These are phyloP conservation scores for Neoseiulus cucumeris DNA, from an alignment of 1,140 invertebrate species.

Conservation along the genomic window DNA sequence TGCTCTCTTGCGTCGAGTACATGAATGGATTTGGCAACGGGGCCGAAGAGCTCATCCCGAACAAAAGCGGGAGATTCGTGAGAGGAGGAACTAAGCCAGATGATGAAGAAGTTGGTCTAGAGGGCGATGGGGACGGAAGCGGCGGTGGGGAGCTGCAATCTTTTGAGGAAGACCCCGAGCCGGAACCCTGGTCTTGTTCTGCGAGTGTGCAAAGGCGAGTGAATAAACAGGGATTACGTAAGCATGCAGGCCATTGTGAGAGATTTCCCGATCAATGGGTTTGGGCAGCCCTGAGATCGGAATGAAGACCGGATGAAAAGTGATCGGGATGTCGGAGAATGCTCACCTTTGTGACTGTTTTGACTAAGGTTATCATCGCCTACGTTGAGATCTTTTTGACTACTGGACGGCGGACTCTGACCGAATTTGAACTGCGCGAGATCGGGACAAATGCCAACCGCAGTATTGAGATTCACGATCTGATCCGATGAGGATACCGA, in stretches of 20 bases:
- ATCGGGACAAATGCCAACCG: neutral
- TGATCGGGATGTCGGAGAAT: too few relatives aligned
- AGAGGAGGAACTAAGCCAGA: constrained; percentile 19
- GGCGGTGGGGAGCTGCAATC: neutral
- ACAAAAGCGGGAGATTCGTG: neutral
- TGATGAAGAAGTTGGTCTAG: constrained; percentile 20
- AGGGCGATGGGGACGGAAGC: constrained; percentile 15
- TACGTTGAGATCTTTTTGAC: neutral
- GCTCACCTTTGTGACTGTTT: neutral
- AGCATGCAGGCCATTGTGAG: too few relatives aligned
- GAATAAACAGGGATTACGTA: constrained; percentile 11
- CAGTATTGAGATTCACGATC: neutral
- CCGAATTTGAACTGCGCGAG: constrained; percentile 16
- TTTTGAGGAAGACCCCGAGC: constrained; percentile 16
- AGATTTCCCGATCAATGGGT: too few relatives aligned
- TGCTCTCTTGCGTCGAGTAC: constrained; percentile 40
- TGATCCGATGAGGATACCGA: constrained; percentile 8
- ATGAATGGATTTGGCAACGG: constrained; percentile 16
- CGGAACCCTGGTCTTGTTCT: constrained; percentile 18
- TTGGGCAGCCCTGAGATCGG: too few relatives aligned
- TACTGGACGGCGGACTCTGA: constrained; percentile 24
- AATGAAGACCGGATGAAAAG: too few relatives aligned
- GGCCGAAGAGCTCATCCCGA: constrained; percentile 14
- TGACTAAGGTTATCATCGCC: constrained; percentile 2
- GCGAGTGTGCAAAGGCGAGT: constrained; percentile 15